These are phyloP conservation scores for Silurus aristotelis DNA, from an alignment of 2,797 vertebrate species.

Conservation along the genomic window DNA sequence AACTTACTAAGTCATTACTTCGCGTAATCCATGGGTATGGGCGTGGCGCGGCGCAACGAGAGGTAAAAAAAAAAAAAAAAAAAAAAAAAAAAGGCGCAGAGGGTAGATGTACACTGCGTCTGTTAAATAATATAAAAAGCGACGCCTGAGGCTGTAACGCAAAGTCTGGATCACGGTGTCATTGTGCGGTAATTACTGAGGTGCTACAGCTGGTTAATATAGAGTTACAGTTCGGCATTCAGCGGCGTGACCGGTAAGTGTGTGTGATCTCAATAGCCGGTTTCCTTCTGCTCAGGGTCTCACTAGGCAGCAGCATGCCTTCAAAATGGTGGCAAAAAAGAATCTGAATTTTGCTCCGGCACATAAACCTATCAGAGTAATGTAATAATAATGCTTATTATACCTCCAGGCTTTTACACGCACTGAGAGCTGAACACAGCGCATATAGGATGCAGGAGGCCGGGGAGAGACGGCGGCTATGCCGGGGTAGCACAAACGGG, in stretches of 20 bases:
- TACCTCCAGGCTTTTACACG: background rate
- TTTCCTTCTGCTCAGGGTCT: background rate
- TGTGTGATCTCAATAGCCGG: background rate
- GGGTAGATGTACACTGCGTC: no score
- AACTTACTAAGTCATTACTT: background rate
- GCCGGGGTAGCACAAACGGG: background rate
- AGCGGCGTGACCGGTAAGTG: slow-evolving; percentile 34
- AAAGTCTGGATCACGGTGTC: background rate
- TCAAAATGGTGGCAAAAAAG: background rate
- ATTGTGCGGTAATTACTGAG: background rate
- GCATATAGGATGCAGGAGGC: background rate
- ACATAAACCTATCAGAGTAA: no score
- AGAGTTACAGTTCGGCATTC: background rate
- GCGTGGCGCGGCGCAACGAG: background rate
- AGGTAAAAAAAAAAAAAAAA: slow-evolving; percentile 49
- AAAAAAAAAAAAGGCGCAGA: slow-evolving; percentile 38
- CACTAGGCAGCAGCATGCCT: background rate
- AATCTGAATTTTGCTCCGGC: background rate
- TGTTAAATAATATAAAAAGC: background rate
- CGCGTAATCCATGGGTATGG: slow-evolving; percentile 36
- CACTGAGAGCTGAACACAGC: background rate
- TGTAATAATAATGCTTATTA: no score
- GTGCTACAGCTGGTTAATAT: no score
- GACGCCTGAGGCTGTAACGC: background rate
- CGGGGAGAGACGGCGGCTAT: background rate